Evolutionary conservation across 2,888 invertebrate genomes (phyloP), one percentile per base, ranked within the genome.

Genomic region (Proisotoma minuta): DNA sequence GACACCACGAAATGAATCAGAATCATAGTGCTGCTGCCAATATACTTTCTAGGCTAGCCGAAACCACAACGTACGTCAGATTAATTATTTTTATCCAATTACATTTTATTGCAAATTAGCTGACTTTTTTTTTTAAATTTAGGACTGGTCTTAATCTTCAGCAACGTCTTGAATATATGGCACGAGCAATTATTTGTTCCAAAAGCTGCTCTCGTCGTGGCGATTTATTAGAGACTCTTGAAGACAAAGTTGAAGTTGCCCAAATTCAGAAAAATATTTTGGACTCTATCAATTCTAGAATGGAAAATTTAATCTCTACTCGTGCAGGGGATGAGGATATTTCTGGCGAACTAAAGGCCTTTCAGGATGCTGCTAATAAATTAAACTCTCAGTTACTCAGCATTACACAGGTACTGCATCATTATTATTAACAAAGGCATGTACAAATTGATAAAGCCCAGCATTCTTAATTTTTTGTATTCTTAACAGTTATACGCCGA

Each of bases 171-270:
- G 87, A 91, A 74, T 95, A 96, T 81, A 81, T 99, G 75, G 91
- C 94, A 0, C 84, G 94, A 73, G 95, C 97, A 39, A 89, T 96
- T 66, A 90, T 97, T 82, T 96, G 96, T 78, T 90, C 96, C 84
- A 86, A 96, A 62, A 93, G 94, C 74, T 77, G 79, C 3, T 90
- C 89, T 73, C 85, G 84, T 73, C 83, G 86, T 22, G 91, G 87
- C 1, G 87, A 91, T 62, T 86, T 92, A 75, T 81, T 94, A 60
- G 87, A 91, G 72, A 91, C 94, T 75, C 79, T 96, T 56, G 93
- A 95, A 78, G 97, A 97, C 79, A 92, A 91, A 78, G 86, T 88
- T 76, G 95, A 96, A 80, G 92, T 96, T 68, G 90, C 91, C 22
- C 84, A 88, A 73, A 87, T 92, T 63, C 92, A 91, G 77, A 86